Evolutionary conservation across 1,140 invertebrate species (phyloP), one percentile per base, ranked within the genome.

Genomic region (Drosophila pectinifera): DNA sequence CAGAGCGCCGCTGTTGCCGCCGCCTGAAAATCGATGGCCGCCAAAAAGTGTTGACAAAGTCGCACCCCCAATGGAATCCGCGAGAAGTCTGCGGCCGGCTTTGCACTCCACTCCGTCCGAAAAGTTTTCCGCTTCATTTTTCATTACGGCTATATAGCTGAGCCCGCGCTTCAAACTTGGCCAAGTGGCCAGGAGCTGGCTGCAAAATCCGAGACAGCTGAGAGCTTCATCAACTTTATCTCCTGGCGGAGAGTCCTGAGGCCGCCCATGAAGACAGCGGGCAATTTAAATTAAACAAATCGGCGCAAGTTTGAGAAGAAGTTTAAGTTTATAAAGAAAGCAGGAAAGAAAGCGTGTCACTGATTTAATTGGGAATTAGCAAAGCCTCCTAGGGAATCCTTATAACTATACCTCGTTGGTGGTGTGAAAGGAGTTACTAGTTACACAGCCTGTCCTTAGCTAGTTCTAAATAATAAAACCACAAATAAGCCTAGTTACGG

Each of bases 111-210:
- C 20, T 18, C 24, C 7, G 45, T 31, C 14, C 16, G n/a, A 45
- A 82, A 86, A 86, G 26, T 86, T 86, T 75, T 49, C 16, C 61
- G 69, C 74, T 77, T 88, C 83, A 88, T 88, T 79, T 88, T 88
- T 88, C 83, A 88, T 79, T 51, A 69, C 16, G 58, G 61, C 63
- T 62, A 63, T 59, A 51, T 58, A 65, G 41, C 43, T 76, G 63
- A 77, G 67, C 77, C 51, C 4, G 41, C 36, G 55, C 78, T 76
- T 63, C 51, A 80, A 80, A 80, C 48, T 80, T 80, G 38, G 14
- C 39, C 67, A 69, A 64, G 72, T 56, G 24, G 24, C 38, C 13
- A 45, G 45, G 42, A 57, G 45, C 55, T 26, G 39, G 13, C 31
- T 24, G 46, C 16, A 3, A 46, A 59, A 62, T 39, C 57, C 22